phyloP scores from a whole-genome alignment of 2,797 vertebrate species.

The Tamandua tetradactyla region DNA sequence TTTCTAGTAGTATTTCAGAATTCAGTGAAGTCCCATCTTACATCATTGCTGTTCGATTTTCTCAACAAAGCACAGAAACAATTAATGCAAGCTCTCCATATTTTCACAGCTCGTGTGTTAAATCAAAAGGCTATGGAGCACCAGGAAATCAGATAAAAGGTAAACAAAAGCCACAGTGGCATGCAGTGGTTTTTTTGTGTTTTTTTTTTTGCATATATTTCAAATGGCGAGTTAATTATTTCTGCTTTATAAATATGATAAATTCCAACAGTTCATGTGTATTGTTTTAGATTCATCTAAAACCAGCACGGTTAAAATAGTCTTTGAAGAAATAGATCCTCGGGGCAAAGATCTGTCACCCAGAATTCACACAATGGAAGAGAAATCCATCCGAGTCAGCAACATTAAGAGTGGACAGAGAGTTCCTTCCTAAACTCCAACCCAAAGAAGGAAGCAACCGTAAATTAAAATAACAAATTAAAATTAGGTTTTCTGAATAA shows the following conservation, averaged over 20 bases:
- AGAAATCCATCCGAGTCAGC: constrained; percentile 70
- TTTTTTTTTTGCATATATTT: background rate
- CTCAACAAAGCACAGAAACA: background rate
- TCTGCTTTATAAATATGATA: background rate
- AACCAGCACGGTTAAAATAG: constrained; percentile 67
- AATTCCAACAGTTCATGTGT: background rate
- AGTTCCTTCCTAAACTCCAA: constrained; percentile 59
- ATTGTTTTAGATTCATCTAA: constrained; percentile 66
- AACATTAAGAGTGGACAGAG: constrained; percentile 67
- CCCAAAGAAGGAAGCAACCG: background rate
- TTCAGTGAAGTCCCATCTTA: background rate
- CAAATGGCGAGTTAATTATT: background rate
- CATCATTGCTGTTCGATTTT: background rate
- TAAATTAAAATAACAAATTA: background rate
- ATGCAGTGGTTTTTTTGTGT: too few species aligned
- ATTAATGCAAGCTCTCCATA: background rate
- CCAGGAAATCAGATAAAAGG: constrained; percentile 72
- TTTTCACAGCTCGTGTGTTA: constrained; percentile 70
- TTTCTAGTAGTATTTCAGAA: background rate
- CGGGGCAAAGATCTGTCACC: constrained; percentile 69
- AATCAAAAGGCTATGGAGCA: constrained; percentile 66
- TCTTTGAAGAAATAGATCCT: constrained; percentile 78
- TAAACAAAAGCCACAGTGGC: constrained; percentile 31
- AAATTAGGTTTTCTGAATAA: background rate
- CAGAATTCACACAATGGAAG: constrained; percentile 70